A percentile compares a stretch with the other conserved stretches of the same genome.
These are phyloP conservation scores for Festucalex cinctus DNA, from an alignment of 2,113 vertebrate species.

Conservation along the genomic window DNA sequence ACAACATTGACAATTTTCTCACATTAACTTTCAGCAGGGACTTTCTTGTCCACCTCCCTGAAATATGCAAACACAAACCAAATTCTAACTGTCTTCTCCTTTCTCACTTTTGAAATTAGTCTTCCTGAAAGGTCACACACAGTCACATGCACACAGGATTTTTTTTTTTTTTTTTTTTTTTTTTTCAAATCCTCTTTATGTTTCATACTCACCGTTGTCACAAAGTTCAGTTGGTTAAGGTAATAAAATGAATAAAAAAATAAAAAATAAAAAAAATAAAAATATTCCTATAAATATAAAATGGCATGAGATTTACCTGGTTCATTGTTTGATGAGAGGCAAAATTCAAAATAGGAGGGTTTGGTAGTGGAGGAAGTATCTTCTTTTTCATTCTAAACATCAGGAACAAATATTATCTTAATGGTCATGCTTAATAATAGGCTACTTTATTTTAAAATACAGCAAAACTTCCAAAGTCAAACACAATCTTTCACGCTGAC, in stretches of 20 bases:
- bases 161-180: too few species aligned
- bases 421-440: too few species aligned
- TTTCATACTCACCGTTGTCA: neutral
- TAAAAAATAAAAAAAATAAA: too few species aligned
- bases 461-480: neutral
- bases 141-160: neutral
- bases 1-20: slow-evolving; percentile 10
- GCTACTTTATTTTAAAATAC: too few species aligned
- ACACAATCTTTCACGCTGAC: neutral
- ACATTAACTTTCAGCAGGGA: slow-evolving; percentile 12
- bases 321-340: neutral
- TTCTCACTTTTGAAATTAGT: neutral
- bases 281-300: neutral
- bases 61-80: neutral
- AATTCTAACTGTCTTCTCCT: neutral
- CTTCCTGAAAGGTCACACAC: neutral
- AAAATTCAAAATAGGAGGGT: slow-evolving; percentile 52
- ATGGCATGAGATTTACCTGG: slow-evolving; percentile 33
- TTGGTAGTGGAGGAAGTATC: slow-evolving; percentile 57
- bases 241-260: neutral
- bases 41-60: slow-evolving; percentile 12
- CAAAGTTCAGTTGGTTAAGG: neutral
- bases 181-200: neutral
- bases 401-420: neutral
- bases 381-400: slow-evolving; percentile 49